A percentile compares a stretch with the other conserved stretches of the same genome.
These are phyloP conservation scores for Anthonomus grandis DNA, from an alignment of 1,140 invertebrate genomes.

Conservation along the genomic window DNA sequence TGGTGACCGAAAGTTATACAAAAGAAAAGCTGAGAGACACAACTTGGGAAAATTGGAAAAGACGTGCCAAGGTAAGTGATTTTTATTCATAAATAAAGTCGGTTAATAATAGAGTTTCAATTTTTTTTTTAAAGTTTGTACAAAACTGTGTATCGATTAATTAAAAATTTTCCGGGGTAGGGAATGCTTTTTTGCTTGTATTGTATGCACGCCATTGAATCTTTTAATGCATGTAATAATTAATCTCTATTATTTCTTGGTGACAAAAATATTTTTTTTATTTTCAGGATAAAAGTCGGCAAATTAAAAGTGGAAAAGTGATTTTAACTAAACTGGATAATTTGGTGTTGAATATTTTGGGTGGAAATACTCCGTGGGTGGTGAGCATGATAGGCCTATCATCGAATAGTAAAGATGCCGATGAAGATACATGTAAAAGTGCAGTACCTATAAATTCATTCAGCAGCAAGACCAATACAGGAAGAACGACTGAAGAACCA, in stretches of 20 bases:
- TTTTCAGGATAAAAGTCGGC: conserved; percentile 10
- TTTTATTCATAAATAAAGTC: too few species aligned
- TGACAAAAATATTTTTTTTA: neutral
- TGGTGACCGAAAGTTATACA: neutral
- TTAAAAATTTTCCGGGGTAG: neutral
- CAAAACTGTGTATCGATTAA: neutral
- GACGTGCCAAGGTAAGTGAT: too few species aligned
- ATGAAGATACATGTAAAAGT: conserved; percentile 9
- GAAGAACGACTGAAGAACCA: conserved; percentile 12
- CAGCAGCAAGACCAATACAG: conserved; percentile 3
- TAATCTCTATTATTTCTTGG: conserved; percentile 1
- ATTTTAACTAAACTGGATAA: conserved; percentile 9
- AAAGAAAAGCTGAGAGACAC: too few species aligned
- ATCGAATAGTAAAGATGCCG: conserved; percentile 7
- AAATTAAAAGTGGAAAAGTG: conserved; percentile 11
- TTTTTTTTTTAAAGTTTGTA: neutral
- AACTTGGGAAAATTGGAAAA: too few species aligned
- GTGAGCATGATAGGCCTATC: conserved; percentile 9
- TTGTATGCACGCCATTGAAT: too few species aligned
- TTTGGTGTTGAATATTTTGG: too few species aligned
- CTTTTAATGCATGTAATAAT: too few species aligned
- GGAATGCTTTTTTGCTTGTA: neutral
- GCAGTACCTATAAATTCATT: conserved; percentile 3
- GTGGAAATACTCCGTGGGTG: too few species aligned
- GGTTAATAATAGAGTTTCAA: neutral